phyloP scores from a whole-genome alignment of 2,113 vertebrate genomes.

The Manacus vitellinus region DNA sequence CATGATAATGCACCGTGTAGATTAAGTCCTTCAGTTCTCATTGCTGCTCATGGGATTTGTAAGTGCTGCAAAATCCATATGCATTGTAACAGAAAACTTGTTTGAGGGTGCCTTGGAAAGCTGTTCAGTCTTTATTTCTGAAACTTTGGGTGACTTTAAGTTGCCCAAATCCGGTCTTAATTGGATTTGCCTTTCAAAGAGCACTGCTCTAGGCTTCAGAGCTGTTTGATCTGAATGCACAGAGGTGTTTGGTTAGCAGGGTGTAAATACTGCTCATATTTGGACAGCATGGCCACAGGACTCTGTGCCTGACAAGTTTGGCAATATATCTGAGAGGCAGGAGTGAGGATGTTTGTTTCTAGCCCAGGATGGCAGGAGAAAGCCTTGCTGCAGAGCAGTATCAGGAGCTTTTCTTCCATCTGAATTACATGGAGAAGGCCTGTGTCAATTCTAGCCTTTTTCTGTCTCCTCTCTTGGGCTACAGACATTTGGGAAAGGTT shows the following conservation, averaged over 20 bases:
- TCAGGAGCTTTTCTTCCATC: not conserved
- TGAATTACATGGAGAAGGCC: not conserved
- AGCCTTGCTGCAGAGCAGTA: not conserved
- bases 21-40: not conserved
- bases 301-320: not conserved
- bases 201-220: not conserved
- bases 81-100: not conserved
- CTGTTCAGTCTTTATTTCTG: not conserved
- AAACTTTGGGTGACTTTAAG: not conserved
- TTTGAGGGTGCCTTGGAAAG: not conserved
- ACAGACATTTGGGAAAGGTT: not conserved
- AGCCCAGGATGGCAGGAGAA: accelerated
- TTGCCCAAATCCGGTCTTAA: not conserved
- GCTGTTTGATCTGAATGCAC: accelerated
- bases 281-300: not conserved
- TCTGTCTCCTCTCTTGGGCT: accelerated
- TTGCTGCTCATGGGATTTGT: not conserved
- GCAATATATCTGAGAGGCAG: accelerated
- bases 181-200: not conserved
- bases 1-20: not conserved
- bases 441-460: not conserved
- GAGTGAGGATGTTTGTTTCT: not conserved
- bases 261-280: not conserved
- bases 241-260: not conserved
- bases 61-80: not conserved